Evolutionary conservation across 2,888 invertebrate species (phyloP).

Genomic region (Diloba caeruleocephala): DNA sequence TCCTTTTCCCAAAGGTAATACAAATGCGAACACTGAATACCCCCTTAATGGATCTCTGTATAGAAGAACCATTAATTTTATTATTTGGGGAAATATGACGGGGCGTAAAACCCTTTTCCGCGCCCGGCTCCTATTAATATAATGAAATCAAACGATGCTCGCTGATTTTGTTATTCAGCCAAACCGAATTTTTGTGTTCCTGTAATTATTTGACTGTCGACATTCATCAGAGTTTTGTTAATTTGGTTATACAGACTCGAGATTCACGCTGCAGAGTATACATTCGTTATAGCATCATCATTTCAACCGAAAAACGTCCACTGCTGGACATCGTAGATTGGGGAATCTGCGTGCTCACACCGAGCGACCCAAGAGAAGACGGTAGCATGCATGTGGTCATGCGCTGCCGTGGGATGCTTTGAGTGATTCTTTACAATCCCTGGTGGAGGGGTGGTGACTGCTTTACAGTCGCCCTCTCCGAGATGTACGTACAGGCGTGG

Average conservation of each 20-base stretch:
- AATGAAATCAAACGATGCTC: slow-evolving; percentile 75
- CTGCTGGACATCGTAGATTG: no score
- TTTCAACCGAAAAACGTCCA: no score
- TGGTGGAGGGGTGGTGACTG: no score
- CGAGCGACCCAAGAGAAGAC: no score
- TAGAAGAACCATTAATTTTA: slow-evolving; percentile 76
- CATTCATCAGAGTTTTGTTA: slow-evolving; percentile 17
- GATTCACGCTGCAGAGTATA: slow-evolving; percentile 1
- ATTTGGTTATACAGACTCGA: slow-evolving; percentile 11
- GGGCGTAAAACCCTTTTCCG: slow-evolving; percentile 69
- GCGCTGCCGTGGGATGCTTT: no score
- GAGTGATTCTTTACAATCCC: no score
- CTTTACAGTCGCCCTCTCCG: no score
- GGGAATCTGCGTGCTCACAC: no score
- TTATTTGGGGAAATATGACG: slow-evolving; percentile 76
- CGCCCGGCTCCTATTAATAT: slow-evolving; percentile 63
- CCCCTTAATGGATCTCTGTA: slow-evolving; percentile 72
- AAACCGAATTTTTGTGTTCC: slow-evolving; percentile 37
- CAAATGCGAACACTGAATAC: slow-evolving; percentile 59
- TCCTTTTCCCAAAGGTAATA: slow-evolving; percentile 45
- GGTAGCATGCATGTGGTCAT: no score
- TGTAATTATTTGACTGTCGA: slow-evolving; percentile 37
- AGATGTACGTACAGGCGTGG: no score
- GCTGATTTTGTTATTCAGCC: slow-evolving; percentile 59
- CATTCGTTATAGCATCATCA: neutral